Evolutionary conservation across 2,113 vertebrate genomes (phyloP).

Genomic region (Gobius niger): DNA sequence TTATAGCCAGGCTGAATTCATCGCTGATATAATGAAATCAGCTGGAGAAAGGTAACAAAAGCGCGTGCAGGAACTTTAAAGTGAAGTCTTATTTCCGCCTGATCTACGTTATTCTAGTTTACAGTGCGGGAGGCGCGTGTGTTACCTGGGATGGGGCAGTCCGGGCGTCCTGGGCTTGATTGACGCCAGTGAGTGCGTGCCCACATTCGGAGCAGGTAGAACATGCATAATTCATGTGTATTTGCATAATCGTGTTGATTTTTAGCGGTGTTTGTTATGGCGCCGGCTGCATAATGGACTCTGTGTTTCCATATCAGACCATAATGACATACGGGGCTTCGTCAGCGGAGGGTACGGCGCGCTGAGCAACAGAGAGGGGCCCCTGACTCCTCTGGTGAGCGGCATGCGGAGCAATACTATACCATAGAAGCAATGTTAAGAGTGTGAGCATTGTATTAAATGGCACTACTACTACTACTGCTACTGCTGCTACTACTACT

Average conservation of each 20-base stretch:
- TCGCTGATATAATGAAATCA: constrained; percentile 71
- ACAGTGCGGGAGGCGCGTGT: constrained; percentile 64
- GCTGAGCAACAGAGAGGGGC: constrained; percentile 78
- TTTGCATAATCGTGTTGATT: background rate
- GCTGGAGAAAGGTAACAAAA: constrained; percentile 72
- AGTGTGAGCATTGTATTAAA: too few species aligned
- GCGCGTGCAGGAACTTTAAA: background rate
- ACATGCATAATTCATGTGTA: background rate
- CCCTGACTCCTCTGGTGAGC: constrained; percentile 71
- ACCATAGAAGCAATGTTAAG: background rate
- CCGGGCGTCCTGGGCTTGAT: constrained; percentile 76
- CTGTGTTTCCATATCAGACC: constrained; percentile 62
- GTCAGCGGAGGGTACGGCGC: constrained; percentile 73
- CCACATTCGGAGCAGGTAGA: constrained; percentile 79
- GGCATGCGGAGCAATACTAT: background rate
- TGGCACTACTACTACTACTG: too few species aligned
- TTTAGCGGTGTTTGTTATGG: background rate
- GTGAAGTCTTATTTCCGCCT: background rate
- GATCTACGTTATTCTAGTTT: constrained; percentile 55
- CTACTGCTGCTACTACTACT: too few species aligned
- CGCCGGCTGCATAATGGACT: background rate
- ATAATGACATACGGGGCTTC: constrained; percentile 75
- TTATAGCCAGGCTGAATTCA: constrained; percentile 68
- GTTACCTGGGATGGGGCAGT: constrained; percentile 80
- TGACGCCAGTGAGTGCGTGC: constrained; percentile 80